These are phyloP conservation scores for Drosophila paranaensis DNA, from an alignment of 2,888 invertebrate genomes.

Conservation along the genomic window DNA sequence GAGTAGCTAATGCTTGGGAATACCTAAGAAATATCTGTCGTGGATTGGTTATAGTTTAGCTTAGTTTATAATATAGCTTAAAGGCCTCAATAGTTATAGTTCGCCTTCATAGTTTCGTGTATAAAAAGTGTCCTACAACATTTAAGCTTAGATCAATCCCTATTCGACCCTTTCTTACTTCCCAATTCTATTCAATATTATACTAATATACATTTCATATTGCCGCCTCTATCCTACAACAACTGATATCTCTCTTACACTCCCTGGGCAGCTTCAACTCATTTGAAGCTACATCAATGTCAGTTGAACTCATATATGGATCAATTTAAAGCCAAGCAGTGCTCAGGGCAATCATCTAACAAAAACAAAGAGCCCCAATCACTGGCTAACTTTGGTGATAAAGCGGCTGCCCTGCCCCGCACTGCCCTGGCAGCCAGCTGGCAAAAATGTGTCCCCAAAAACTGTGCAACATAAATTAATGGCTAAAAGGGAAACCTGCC, in stretches of 20 bases:
- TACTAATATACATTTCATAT: background rate
- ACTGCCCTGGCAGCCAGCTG: slow-evolving; percentile 28
- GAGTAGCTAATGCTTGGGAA: background rate
- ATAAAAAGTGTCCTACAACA: background rate
- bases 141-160: background rate
- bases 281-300: slow-evolving; percentile 7
- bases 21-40: no score
- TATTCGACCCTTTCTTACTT: no score
- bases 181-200: background rate
- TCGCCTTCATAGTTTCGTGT: background rate
- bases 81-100: no score
- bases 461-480: slow-evolving; percentile 69
- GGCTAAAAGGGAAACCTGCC: slow-evolving; percentile 50
- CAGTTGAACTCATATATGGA: slow-evolving; percentile 16
- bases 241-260: background rate
- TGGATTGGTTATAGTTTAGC: no score
- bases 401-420: slow-evolving; percentile 1
- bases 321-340: slow-evolving; percentile 29
- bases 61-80: no score
- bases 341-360: slow-evolving; percentile 28
- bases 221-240: background rate
- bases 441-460: slow-evolving; percentile 49
- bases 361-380: slow-evolving; percentile 34
- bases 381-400: slow-evolving; percentile 33
- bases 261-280: slow-evolving; percentile 1